phyloP scores from a whole-genome alignment of 2,113 vertebrate genomes.

The Phyllostomus discolor region DNA sequence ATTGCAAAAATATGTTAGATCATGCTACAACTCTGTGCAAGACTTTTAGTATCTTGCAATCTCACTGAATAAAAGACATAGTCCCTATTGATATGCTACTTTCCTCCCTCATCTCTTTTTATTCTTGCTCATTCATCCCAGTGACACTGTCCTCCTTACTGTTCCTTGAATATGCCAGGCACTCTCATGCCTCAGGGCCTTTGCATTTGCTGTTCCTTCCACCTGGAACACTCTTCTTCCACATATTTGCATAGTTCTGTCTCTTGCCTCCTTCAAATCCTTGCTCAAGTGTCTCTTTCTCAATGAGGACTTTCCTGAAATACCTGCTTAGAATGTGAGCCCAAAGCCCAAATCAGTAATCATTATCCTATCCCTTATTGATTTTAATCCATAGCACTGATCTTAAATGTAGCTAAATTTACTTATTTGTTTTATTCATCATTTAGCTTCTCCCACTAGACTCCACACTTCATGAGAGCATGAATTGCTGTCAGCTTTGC shows the following conservation, averaged over 20 bases:
- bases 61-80: background rate
- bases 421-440: background rate
- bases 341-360: background rate
- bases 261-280: background rate
- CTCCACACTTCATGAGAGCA: no score
- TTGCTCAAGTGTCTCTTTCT: background rate
- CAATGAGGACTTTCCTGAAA: background rate
- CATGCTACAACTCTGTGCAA: background rate
- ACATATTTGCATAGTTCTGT: background rate
- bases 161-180: background rate
- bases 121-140: background rate
- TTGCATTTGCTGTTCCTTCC: background rate
- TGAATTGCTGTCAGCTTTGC: background rate
- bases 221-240: background rate
- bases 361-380: background rate
- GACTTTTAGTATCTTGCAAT: background rate
- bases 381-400: background rate
- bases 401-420: background rate
- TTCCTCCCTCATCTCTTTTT: background rate
- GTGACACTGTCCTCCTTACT: background rate
- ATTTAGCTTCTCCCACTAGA: background rate
- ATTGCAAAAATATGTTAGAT: background rate
- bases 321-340: background rate
- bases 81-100: background rate
- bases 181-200: background rate